phyloP scores from a whole-genome alignment of 2,113 vertebrate species.

The Cynoglossus semilaevis region DNA sequence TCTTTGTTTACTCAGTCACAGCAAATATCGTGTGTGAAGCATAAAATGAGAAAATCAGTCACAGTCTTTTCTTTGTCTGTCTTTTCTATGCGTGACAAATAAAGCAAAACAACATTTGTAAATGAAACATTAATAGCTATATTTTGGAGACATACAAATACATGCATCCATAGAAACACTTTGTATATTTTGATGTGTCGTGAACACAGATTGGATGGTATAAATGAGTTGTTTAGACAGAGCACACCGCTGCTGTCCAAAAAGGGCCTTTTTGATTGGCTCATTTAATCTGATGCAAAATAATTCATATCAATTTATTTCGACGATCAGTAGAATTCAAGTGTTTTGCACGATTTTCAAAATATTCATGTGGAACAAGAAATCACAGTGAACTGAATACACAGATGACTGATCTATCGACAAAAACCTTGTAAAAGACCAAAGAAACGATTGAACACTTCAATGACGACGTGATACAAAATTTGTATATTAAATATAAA shows the following conservation, averaged over 20 bases:
- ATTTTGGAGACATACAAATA: constrained; percentile 34
- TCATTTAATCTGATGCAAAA: no score
- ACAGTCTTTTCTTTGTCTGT: background rate
- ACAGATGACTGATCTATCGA: no score
- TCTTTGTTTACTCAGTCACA: constrained; percentile 3
- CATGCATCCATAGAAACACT: constrained; percentile 39
- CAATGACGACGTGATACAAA: background rate
- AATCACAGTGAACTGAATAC: no score
- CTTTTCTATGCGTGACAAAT: constrained; percentile 5
- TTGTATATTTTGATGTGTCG: constrained; percentile 9
- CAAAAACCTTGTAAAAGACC: no score
- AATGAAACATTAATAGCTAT: constrained; percentile 9
- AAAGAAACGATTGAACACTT: no score
- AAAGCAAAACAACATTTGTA: constrained; percentile 21
- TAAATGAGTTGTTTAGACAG: no score
- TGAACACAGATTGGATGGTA: background rate
- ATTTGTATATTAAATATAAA: background rate
- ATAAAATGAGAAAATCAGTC: background rate
- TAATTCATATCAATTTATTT: no score
- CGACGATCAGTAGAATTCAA: no score
- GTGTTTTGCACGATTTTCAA: no score
- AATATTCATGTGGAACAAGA: no score
- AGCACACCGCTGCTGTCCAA: no score
- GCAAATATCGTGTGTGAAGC: background rate
- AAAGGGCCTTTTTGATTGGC: no score